phyloP scores from a whole-genome alignment of 2,113 vertebrate species.

The Gallinago jamesoni region DNA sequence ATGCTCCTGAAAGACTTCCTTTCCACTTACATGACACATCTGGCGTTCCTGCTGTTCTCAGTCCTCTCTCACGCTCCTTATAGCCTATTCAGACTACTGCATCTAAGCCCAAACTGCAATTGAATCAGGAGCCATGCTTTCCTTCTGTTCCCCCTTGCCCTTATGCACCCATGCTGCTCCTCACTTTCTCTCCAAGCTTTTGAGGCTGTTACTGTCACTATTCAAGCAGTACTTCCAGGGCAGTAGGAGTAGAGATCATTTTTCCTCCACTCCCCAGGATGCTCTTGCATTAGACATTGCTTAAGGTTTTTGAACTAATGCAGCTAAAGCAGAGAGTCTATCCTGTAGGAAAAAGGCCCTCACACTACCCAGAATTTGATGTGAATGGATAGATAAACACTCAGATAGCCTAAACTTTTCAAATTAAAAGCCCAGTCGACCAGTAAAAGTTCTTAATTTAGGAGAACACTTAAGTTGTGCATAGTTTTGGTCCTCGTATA shows the following conservation, averaged over 20 bases:
- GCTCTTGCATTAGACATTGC: neutral
- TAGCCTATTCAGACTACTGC: neutral
- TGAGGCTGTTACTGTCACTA: fast-evolving
- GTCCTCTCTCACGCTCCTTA: neutral
- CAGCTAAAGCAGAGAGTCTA: neutral
- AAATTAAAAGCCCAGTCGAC: fast-evolving
- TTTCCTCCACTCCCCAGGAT: neutral
- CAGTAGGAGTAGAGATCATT: neutral
- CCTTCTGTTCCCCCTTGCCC: neutral
- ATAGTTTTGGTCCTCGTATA: neutral
- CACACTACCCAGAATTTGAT: neutral
- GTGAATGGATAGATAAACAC: neutral
- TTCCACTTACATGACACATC: neutral
- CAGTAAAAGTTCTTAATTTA: neutral
- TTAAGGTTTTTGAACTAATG: neutral
- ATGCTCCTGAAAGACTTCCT: neutral
- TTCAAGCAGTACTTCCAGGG: neutral
- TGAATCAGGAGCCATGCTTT: neutral
- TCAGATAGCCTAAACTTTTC: neutral
- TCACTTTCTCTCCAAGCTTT: neutral
- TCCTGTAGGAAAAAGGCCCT: neutral
- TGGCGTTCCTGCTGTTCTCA: neutral
- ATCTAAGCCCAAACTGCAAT: neutral
- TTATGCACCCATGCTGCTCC: neutral
- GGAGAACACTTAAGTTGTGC: neutral